Percentiles rank a stretch among this genome's conserved stretches.
These are phyloP conservation scores for Rhea americana DNA, from an alignment of 2,113 vertebrate species.

Conservation along the genomic window DNA sequence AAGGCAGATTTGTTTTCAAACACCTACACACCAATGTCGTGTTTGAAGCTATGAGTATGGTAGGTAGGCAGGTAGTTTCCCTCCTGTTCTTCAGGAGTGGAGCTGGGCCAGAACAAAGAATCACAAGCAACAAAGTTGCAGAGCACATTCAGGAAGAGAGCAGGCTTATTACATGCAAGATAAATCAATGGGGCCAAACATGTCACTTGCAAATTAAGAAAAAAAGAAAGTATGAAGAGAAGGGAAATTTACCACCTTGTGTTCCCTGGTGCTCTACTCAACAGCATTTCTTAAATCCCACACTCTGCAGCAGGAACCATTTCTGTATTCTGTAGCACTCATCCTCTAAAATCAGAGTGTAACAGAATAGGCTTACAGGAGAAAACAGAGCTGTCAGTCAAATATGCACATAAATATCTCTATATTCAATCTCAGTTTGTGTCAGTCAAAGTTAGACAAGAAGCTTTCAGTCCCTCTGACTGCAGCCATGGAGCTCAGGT, in stretches of 20 bases:
- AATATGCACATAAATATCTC: accelerated
- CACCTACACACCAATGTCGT: background rate
- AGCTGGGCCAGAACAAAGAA: background rate
- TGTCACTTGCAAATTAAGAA: background rate
- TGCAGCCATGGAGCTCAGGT: background rate
- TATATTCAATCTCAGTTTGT: background rate
- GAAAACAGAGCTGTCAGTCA: background rate
- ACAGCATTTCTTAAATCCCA: accelerated
- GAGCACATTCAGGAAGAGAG: background rate
- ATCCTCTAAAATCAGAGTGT: background rate
- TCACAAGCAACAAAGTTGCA: background rate
- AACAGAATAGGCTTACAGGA: background rate
- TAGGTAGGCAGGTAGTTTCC: background rate
- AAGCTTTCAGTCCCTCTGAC: background rate
- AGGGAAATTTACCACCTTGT: background rate
- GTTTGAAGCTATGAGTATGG: background rate
- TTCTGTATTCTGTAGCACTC: background rate
- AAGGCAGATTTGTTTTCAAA: background rate
- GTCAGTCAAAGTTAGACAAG: background rate
- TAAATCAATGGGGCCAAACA: too few species aligned
- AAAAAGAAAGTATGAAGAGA: background rate
- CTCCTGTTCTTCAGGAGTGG: background rate
- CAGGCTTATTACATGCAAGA: background rate
- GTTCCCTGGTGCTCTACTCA: background rate
- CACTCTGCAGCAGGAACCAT: background rate